These are phyloP conservation scores for Drosophila mojavensis DNA, from an alignment of 1,140 invertebrate genomes.

Conservation along the genomic window DNA sequence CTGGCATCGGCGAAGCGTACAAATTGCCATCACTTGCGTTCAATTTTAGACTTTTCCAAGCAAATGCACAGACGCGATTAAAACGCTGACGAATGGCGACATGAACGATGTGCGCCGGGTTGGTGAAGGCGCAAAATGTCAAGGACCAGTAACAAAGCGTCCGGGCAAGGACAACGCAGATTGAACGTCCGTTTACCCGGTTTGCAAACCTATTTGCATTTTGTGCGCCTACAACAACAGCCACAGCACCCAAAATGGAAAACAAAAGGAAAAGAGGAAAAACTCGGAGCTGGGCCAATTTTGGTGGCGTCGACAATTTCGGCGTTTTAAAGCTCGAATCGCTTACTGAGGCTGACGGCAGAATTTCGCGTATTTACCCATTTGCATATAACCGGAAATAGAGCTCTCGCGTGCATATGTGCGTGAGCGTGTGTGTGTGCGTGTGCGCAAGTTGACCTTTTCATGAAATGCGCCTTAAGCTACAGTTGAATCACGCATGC, in stretches of 20 bases:
- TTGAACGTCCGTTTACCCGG: constrained; percentile 7
- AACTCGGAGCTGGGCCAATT: constrained; percentile 62
- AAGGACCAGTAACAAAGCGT: constrained; percentile 50
- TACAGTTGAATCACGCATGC: constrained; percentile 12
- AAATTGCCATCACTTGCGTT: constrained; percentile 82
- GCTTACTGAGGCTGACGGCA: neutral
- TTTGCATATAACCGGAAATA: constrained; percentile 46
- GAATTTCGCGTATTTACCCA: constrained; percentile 40
- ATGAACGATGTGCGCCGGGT: neutral
- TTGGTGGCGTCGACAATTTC: constrained; percentile 60
- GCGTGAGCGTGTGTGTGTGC: constrained; percentile 6
- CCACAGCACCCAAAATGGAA: neutral
- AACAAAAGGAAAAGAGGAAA: constrained; percentile 6
- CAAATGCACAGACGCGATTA: constrained; percentile 83
- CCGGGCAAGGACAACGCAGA: constrained; percentile 40
- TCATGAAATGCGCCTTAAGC: constrained; percentile 17
- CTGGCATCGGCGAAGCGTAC: constrained; percentile 69
- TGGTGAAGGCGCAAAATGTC: constrained; percentile 58
- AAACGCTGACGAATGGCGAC: constrained; percentile 74
- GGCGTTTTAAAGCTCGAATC: constrained; percentile 39
- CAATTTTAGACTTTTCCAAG: constrained; percentile 83
- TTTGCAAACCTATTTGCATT: constrained; percentile 58
- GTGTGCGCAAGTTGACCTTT: constrained; percentile 32
- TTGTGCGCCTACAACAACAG: constrained; percentile 22
- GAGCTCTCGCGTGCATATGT: constrained; percentile 5